Percentiles rank a stretch among this genome's conserved stretches.
Evolutionary conservation across 1,140 invertebrate genomes (phyloP).

Genomic region (Anastrepha ludens): DNA sequence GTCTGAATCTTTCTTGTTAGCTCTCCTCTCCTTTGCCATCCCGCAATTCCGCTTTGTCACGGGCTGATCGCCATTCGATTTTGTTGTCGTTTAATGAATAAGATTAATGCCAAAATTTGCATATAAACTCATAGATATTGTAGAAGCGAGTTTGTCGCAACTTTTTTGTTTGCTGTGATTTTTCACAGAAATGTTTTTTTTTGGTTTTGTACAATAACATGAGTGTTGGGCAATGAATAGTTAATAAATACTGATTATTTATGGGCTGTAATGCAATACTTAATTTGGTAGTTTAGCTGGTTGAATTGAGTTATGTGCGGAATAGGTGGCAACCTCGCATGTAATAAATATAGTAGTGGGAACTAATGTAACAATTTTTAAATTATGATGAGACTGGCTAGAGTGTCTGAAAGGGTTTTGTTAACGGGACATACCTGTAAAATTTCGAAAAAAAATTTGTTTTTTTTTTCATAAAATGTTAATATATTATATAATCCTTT

Average conservation of each 20-base stretch:
- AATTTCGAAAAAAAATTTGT: no score
- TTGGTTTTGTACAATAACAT: neutral
- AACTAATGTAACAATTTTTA: no score
- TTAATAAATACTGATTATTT: slow-evolving; percentile 1
- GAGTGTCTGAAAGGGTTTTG: no score
- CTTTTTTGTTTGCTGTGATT: neutral
- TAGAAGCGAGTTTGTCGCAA: slow-evolving; percentile 44
- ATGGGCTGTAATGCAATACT: slow-evolving; percentile 8
- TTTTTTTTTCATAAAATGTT: no score
- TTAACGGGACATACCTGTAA: no score
- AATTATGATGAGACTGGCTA: no score
- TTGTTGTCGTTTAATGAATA: slow-evolving; percentile 55
- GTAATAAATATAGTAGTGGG: no score
- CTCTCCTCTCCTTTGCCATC: neutral
- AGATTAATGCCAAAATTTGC: slow-evolving; percentile 73
- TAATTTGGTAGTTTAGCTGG: slow-evolving; percentile 9
- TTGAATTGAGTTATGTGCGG: neutral
- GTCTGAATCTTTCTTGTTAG: slow-evolving; percentile 11
- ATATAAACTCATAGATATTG: slow-evolving; percentile 69
- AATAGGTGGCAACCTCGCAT: no score
- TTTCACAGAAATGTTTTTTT: neutral
- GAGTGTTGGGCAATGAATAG: neutral
- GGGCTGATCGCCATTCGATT: neutral
- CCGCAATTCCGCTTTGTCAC: neutral
- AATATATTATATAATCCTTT: no score